These are phyloP conservation scores for Stenurella melanura DNA, from an alignment of 2,888 invertebrate genomes.

Conservation along the genomic window DNA sequence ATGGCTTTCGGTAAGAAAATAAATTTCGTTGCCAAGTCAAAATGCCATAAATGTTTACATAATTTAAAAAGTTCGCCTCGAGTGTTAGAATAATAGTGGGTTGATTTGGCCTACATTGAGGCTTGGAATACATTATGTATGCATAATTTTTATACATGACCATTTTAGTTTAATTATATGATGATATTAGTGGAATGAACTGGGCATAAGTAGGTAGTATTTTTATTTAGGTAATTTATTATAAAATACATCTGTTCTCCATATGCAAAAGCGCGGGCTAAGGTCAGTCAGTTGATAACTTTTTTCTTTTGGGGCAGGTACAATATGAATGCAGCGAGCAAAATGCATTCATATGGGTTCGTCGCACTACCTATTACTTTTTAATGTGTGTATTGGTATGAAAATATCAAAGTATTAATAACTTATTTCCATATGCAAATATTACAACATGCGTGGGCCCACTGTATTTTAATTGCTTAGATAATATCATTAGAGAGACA, in stretches of 20 bases:
- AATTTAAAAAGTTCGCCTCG: constrained; percentile 4
- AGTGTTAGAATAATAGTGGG: constrained; percentile 8
- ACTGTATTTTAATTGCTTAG: neutral
- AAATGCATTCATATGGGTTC: neutral
- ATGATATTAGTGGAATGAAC: constrained; percentile 9
- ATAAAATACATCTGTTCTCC: neutral
- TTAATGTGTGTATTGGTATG: neutral
- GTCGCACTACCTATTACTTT: neutral
- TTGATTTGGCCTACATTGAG: constrained; percentile 33
- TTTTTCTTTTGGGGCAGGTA: neutral
- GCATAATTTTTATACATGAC: constrained; percentile 13
- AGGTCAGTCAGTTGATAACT: neutral
- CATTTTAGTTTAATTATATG: constrained; percentile 14
- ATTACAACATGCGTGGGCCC: neutral
- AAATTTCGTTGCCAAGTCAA: constrained; percentile 1
- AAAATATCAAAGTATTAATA: neutral
- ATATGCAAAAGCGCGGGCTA: neutral
- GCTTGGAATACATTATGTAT: constrained; percentile 3
- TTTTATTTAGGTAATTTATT: constrained; percentile 1
- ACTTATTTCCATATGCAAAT: neutral
- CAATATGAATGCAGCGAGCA: neutral
- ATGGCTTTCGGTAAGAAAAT: neutral
- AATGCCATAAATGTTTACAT: neutral
- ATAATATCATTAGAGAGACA: too few relatives aligned
- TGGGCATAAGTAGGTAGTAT: constrained; percentile 23